phyloP scores from a whole-genome alignment of 2,888 invertebrate species.

The Machimus rusticus region DNA sequence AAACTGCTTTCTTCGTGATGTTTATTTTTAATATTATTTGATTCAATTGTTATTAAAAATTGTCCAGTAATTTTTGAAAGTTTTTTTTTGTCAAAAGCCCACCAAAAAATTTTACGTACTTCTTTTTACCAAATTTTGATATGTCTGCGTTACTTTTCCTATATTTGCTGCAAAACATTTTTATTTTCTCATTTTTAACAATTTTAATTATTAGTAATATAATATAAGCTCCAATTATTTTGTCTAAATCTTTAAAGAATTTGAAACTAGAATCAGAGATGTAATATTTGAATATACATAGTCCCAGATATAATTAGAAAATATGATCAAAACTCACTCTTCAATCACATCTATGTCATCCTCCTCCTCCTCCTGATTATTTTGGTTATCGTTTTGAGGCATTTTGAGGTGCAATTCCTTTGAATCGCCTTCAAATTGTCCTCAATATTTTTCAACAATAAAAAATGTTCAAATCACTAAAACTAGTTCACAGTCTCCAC shows the following conservation, averaged over 20 bases:
- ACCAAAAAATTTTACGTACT: no score
- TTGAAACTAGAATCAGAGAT: background rate
- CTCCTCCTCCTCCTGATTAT: slow-evolving; percentile 56
- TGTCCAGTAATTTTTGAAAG: no score
- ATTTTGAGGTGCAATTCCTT: slow-evolving; percentile 1
- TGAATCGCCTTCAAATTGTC: background rate
- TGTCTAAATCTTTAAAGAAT: background rate
- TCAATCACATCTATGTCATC: slow-evolving; percentile 58
- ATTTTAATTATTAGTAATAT: no score
- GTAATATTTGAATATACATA: background rate
- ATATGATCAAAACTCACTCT: background rate
- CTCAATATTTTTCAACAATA: background rate
- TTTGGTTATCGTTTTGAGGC: slow-evolving; percentile 51
- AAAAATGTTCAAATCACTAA: background rate
- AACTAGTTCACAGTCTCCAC: background rate
- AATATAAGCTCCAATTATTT: no score
- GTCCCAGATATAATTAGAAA: background rate
- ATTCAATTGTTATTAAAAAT: no score
- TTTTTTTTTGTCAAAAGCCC: no score
- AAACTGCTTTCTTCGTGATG: no score
- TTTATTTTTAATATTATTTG: no score
- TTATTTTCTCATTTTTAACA: no score
- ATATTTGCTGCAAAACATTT: no score
- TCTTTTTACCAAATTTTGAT: no score
- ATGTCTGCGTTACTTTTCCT: no score